Percentiles rank a stretch among this genome's conserved stretches.
phyloP scores from a whole-genome alignment of 2,888 invertebrate genomes.

The Tupiocoris notatus region DNA sequence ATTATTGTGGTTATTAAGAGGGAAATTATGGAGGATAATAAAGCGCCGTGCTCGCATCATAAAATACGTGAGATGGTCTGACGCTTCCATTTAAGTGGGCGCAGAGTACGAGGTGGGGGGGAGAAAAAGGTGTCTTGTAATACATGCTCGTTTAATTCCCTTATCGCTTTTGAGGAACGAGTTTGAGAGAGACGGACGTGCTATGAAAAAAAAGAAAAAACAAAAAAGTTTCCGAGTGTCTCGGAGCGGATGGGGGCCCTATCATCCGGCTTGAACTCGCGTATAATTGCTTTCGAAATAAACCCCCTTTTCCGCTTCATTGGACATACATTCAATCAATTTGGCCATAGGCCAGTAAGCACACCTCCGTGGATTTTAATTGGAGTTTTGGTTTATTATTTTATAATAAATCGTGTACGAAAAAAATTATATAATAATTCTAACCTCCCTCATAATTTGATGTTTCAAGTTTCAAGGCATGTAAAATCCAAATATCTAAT shows the following conservation, averaged over 20 bases:
- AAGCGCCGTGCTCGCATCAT: neutral
- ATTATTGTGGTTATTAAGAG: neutral
- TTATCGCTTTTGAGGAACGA: constrained; percentile 19
- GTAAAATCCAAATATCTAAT: too few relatives aligned
- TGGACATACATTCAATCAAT: too few relatives aligned
- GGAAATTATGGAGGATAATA: neutral
- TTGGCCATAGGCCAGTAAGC: too few relatives aligned
- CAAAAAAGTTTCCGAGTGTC: neutral
- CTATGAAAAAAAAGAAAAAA: neutral
- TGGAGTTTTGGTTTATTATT: too few relatives aligned
- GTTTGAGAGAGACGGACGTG: neutral
- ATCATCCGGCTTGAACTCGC: neutral
- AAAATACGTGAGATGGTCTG: constrained; percentile 1
- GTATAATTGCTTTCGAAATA: neutral
- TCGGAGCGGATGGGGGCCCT: neutral
- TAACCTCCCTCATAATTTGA: too few relatives aligned
- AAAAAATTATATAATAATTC: too few relatives aligned
- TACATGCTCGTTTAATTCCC: constrained; percentile 39
- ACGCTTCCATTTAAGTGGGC: constrained; percentile 1
- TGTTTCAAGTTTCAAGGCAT: too few relatives aligned
- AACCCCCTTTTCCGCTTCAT: too few relatives aligned
- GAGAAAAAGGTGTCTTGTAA: constrained; percentile 36
- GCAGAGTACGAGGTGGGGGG: neutral
- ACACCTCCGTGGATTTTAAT: too few relatives aligned
- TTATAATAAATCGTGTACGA: too few relatives aligned